Evolutionary conservation across 2,113 vertebrate species (phyloP).

Genomic region (Aegotheles bennettii): DNA sequence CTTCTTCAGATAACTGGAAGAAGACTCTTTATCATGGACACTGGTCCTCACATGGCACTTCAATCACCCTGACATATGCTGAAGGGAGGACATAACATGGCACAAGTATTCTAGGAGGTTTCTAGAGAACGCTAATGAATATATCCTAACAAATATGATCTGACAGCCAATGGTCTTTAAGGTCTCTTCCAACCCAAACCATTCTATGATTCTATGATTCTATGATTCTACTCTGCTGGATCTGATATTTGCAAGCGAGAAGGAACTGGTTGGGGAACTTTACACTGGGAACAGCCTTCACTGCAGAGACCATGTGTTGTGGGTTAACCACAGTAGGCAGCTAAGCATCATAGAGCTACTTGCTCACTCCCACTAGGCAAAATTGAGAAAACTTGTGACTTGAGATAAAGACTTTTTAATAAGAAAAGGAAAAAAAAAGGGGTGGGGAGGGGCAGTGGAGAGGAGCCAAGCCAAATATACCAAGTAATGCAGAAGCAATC

Average conservation of each 20-base stretch:
- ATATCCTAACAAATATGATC: not conserved
- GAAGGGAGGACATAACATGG: not conserved
- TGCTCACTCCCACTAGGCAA: not conserved
- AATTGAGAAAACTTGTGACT: not conserved
- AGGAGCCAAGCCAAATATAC: not conserved
- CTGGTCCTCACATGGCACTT: not conserved
- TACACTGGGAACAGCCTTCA: not conserved
- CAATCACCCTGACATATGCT: not conserved
- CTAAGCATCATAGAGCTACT: not conserved
- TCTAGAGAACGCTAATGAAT: not conserved
- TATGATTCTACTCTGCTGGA: too few relatives aligned
- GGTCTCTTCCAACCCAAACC: too few relatives aligned
- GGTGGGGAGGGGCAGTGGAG: rapidly evolving
- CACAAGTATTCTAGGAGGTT: not conserved
- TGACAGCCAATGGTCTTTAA: not conserved
- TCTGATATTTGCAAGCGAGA: not conserved
- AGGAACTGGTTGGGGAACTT: not conserved
- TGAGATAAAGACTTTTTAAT: not conserved
- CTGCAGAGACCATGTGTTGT: not conserved
- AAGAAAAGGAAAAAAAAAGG: not conserved
- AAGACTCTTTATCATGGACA: not conserved
- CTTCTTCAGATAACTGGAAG: not conserved
- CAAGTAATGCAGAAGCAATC: not conserved
- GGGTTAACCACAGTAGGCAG: not conserved
- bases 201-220: too few relatives aligned